A percentile compares a stretch with the other conserved stretches of the same genome.
Evolutionary conservation across 2,113 vertebrate genomes (phyloP).

Genomic region (Sceloporus tristichus): DNA sequence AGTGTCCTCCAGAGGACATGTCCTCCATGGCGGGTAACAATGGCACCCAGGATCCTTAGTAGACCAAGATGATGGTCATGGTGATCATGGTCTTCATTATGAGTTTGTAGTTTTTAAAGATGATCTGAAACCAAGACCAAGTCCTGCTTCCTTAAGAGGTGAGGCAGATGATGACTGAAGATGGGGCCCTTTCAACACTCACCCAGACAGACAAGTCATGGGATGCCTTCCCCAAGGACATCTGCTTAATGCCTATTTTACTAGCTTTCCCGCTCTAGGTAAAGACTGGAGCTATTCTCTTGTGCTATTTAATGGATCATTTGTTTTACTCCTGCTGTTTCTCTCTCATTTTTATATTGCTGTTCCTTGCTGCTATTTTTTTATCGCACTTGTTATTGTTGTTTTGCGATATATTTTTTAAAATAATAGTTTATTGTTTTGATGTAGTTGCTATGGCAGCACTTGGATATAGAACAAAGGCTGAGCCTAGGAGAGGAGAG

Average conservation of each 20-base stretch:
- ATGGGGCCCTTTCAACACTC: not conserved
- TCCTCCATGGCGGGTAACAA: too few species aligned
- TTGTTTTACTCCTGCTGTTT: slow-evolving; percentile 13
- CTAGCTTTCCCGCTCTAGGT: not conserved
- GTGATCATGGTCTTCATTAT: too few species aligned
- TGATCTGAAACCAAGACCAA: too few species aligned
- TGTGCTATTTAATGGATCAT: not conserved
- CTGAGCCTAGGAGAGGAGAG: not conserved
- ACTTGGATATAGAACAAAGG: not conserved
- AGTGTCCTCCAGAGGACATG: too few species aligned
- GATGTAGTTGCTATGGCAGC: not conserved
- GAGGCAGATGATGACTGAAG: not conserved
- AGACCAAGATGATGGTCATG: too few species aligned
- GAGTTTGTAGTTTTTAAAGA: too few species aligned
- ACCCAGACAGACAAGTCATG: not conserved
- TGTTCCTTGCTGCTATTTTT: not conserved
- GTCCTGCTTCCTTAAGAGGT: not conserved
- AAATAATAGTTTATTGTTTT: not conserved
- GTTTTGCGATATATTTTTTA: not conserved
- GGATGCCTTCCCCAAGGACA: not conserved
- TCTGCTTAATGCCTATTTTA: not conserved
- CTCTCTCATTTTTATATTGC: not conserved
- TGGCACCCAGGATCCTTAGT: too few species aligned
- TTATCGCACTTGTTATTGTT: not conserved
- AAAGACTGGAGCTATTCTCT: not conserved